A percentile compares a stretch with the other conserved stretches of the same genome.
These are phyloP conservation scores for Rhea pennata DNA, from an alignment of 2,113 vertebrate species.

Conservation along the genomic window DNA sequence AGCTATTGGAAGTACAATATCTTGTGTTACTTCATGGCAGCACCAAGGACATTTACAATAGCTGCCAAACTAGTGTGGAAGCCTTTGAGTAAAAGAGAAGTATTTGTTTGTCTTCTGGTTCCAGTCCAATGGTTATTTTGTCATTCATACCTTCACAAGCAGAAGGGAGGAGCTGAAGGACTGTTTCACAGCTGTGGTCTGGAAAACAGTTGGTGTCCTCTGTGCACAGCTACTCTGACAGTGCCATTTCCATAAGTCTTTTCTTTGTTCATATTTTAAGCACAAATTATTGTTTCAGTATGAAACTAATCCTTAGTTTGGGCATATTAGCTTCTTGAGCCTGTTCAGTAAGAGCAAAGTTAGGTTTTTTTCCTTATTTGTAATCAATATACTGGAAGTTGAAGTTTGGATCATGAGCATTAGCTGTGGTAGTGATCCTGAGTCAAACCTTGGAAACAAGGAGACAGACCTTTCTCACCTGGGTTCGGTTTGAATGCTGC, in stretches of 20 bases:
- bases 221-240: conserved; percentile 57
- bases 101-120: neutral
- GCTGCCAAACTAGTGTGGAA: neutral
- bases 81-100: neutral
- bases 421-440: neutral
- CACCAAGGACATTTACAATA: neutral
- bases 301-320: conserved; percentile 10
- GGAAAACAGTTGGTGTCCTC: conserved; percentile 52
- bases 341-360: neutral
- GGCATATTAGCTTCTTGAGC: conserved; percentile 60
- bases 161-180: neutral
- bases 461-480: neutral
- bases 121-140: neutral
- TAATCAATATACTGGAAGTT: neutral
- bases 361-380: neutral
- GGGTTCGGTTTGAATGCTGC: neutral
- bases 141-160: neutral
- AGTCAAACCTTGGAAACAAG: neutral
- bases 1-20: neutral
- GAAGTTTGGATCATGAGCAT: neutral
- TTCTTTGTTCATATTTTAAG: conserved; percentile 24
- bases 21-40: neutral
- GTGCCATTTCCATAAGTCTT: neutral
- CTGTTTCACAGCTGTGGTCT: neutral
- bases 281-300: conserved; percentile 11